Evolutionary conservation across 2,113 vertebrate species (phyloP).

Genomic region (Misgurnus mizolepis): DNA sequence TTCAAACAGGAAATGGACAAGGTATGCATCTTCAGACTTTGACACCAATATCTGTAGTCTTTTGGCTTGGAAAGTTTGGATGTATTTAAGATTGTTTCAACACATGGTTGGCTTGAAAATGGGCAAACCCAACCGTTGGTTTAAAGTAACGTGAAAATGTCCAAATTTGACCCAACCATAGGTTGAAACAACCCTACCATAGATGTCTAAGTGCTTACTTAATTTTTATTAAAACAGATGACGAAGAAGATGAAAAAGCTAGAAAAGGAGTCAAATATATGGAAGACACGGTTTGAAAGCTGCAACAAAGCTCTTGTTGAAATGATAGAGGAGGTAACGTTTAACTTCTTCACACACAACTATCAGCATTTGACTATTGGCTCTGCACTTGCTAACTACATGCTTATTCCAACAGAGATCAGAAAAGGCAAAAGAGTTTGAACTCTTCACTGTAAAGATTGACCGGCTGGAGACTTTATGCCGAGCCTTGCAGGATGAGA

Average conservation of each 20-base stretch:
- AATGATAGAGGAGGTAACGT: constrained; percentile 91
- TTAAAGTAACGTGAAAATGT: no score
- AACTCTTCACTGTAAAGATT: constrained; percentile 90
- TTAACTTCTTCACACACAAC: not conserved
- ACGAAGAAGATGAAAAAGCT: constrained; percentile 94
- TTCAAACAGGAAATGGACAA: constrained; percentile 98
- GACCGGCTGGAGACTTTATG: constrained; percentile 91
- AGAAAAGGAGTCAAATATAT: constrained; percentile 90
- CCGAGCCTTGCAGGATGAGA: constrained; percentile 89
- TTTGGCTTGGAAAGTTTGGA: no score
- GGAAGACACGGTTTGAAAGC: constrained; percentile 94
- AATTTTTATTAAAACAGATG: constrained; percentile 76
- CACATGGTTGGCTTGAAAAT: no score
- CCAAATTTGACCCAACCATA: no score
- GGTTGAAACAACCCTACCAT: no score
- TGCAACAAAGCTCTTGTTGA: constrained; percentile 93
- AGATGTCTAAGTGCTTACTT: no score
- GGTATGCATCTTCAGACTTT: constrained; percentile 67
- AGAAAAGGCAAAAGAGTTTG: constrained; percentile 83
- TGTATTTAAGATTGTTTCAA: no score
- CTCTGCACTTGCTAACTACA: not conserved
- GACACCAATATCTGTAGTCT: no score
- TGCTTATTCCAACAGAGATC: constrained; percentile 60
- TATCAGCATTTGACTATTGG: not conserved
- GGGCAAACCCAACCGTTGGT: no score